These are phyloP conservation scores for Cichladusa arquata DNA, from an alignment of 2,113 vertebrate species.

Conservation along the genomic window DNA sequence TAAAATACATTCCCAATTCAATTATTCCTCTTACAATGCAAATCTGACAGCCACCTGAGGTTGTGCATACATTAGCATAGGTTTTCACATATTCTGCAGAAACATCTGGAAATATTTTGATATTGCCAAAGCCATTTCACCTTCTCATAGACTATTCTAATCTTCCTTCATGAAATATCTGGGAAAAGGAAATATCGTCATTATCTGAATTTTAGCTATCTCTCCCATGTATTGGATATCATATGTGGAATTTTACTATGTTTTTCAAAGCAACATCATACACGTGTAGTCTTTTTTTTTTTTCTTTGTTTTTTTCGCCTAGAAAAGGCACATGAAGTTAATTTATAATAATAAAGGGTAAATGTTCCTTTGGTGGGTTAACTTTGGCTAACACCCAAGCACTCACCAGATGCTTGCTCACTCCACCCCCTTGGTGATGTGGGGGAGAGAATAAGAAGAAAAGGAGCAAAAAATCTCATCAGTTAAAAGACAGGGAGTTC, in stretches of 20 bases:
- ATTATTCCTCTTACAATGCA: constrained; percentile 10
- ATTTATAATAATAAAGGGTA: not conserved
- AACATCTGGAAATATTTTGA: constrained; percentile 34
- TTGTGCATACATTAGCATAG: constrained; percentile 16
- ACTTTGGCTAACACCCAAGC: not conserved
- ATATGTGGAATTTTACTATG: not conserved
- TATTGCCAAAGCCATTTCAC: not conserved
- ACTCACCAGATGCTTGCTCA: not conserved
- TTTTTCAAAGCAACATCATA: not conserved
- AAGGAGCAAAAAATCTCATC: not conserved
- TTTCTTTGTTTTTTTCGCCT: not conserved
- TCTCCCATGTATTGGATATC: not conserved
- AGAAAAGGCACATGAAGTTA: not conserved
- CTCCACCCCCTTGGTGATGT: not conserved
- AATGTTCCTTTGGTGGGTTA: not conserved
- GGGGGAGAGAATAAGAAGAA: not conserved
- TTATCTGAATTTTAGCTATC: not conserved
- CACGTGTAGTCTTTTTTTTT: not conserved
- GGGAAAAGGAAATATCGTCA: not conserved
- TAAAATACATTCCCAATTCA: not conserved
- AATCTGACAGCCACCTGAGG: constrained; percentile 9
- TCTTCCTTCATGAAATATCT: not conserved
- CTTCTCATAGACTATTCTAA: not conserved
- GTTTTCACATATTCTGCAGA: not conserved
- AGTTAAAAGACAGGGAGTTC: not conserved